phyloP scores from a whole-genome alignment of 2,113 vertebrate species.

The Condylura cristata region DNA sequence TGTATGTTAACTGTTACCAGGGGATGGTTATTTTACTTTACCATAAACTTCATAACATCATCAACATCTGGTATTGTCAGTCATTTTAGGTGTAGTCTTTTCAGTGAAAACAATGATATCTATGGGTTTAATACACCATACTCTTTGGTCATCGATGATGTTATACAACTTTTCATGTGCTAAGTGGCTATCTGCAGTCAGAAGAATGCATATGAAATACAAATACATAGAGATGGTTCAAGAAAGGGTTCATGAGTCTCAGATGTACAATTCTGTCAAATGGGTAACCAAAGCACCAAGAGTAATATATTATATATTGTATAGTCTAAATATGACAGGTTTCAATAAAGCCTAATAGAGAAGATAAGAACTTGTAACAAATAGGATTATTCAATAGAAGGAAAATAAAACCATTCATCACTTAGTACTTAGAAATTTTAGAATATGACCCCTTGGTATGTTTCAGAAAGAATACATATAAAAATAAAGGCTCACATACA shows the following conservation, averaged over 20 bases:
- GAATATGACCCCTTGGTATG: background rate
- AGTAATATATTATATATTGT: background rate
- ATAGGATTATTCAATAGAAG: background rate
- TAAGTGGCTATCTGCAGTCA: background rate
- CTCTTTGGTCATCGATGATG: background rate
- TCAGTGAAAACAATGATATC: background rate
- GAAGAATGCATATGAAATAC: background rate
- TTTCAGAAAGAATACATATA: background rate
- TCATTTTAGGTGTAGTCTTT: conserved; percentile 16
- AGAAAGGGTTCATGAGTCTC: background rate
- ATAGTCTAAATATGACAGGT: background rate
- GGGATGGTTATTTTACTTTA: background rate
- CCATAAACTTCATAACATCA: background rate
- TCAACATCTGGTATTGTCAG: background rate
- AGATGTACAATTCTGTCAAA: background rate
- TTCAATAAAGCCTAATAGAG: background rate
- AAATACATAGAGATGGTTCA: background rate
- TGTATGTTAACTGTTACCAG: background rate
- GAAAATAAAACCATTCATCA: background rate
- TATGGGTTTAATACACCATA: background rate
- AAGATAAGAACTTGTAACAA: background rate
- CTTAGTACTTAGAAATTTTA: background rate
- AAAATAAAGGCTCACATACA: background rate
- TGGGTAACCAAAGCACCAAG: background rate
- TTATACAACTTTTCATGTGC: background rate